These are phyloP conservation scores for Lasioglossum albipes DNA, from an alignment of 1,140 invertebrate species.

Conservation along the genomic window DNA sequence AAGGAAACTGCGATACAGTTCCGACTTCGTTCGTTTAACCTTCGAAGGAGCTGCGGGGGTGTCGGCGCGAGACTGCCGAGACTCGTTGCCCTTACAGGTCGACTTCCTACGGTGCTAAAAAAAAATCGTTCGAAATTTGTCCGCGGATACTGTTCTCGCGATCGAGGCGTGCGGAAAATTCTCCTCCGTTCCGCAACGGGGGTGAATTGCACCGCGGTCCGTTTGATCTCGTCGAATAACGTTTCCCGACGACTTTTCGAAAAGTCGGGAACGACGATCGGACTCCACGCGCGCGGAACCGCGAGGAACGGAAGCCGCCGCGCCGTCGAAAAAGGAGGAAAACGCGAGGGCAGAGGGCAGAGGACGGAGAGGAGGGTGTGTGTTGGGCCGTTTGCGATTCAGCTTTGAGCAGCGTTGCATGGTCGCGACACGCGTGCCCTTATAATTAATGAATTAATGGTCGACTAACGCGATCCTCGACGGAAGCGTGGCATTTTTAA, in stretches of 20 bases:
- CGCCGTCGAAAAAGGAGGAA: neutral
- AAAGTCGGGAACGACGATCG: neutral
- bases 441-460: constrained; percentile 75
- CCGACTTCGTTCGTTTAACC: constrained; percentile 33
- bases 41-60: constrained; percentile 6
- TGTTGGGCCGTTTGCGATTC: constrained; percentile 41
- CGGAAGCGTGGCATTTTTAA: constrained; percentile 75
- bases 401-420: constrained; percentile 59
- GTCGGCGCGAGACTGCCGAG: neutral
- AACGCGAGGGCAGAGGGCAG: neutral
- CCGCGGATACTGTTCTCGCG: neutral
- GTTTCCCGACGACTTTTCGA: neutral
- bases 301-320: neutral
- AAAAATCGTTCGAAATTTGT: too few relatives aligned
- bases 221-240: neutral
- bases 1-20: constrained; percentile 32
- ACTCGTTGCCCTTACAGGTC: neutral
- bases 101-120: neutral
- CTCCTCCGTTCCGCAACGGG: neutral
- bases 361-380: neutral
- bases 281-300: too few relatives aligned
- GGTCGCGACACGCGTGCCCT: constrained; percentile 51
- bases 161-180: neutral
- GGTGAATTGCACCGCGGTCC: too few relatives aligned
- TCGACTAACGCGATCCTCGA: constrained; percentile 68